These are phyloP conservation scores for Eudasyphora cyanicolor DNA, from an alignment of 2,888 invertebrate species.

Conservation along the genomic window DNA sequence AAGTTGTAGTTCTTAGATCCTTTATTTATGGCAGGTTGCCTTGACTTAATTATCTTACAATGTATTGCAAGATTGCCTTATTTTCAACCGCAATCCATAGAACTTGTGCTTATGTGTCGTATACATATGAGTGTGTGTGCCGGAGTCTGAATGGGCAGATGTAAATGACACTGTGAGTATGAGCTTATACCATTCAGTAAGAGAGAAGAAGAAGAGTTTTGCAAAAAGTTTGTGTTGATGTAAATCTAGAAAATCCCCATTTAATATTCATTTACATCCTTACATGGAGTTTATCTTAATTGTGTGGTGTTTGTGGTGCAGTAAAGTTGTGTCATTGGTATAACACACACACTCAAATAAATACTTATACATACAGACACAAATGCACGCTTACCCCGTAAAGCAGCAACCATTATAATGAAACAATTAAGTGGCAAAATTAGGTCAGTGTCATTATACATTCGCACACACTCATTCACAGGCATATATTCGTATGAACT, in stretches of 20 bases:
- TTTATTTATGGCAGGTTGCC: background rate
- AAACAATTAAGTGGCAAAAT: constrained; percentile 50
- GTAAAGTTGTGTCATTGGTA: constrained; percentile 45
- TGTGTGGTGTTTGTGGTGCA: constrained; percentile 47
- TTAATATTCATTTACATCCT: constrained; percentile 56
- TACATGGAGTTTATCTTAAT: constrained; percentile 54
- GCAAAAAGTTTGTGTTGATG: background rate
- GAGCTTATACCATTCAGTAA: background rate
- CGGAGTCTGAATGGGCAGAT: too few relatives aligned
- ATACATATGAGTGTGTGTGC: background rate
- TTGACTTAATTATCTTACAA: constrained; percentile 2
- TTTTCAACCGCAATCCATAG: background rate
- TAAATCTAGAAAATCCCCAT: constrained; percentile 48
- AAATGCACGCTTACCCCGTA: background rate
- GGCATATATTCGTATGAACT: background rate
- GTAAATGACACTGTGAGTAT: too few relatives aligned
- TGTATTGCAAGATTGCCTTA: background rate
- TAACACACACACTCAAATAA: constrained; percentile 22
- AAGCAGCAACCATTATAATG: constrained; percentile 30
- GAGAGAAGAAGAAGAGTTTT: too few relatives aligned
- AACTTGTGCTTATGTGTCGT: background rate
- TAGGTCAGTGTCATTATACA: constrained; percentile 49
- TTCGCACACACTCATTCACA: background rate
- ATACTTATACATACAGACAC: background rate
- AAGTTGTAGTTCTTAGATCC: background rate